A percentile compares a stretch with the other conserved stretches of the same genome.
These are phyloP conservation scores for Nasua narica DNA, from an alignment of 2,797 vertebrate species.

Conservation along the genomic window DNA sequence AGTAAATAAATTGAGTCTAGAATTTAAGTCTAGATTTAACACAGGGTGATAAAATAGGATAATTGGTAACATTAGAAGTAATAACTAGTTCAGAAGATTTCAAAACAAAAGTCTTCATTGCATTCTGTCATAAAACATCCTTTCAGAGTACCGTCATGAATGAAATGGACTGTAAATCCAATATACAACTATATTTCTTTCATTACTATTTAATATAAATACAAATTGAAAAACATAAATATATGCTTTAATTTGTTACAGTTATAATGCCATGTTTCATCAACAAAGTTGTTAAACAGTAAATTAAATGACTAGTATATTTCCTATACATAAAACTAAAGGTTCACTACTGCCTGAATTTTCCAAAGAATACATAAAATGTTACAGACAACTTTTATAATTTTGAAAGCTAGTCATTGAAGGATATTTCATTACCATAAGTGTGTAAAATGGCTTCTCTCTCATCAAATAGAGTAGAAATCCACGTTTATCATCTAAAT, in stretches of 20 bases:
- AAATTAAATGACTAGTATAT: background rate
- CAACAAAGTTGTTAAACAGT: background rate
- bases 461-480: background rate
- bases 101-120: background rate
- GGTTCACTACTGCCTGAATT: background rate
- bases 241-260: background rate
- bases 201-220: background rate
- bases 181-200: background rate
- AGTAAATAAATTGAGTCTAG: background rate
- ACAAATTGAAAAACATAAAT: background rate
- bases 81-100: background rate
- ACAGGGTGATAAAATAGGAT: background rate
- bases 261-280: background rate
- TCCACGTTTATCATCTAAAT: background rate
- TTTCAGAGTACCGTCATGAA: conserved; percentile 40
- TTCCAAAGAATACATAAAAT: background rate
- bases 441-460: background rate
- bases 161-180: background rate
- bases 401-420: background rate
- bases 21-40: background rate
- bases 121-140: background rate
- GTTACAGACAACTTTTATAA: background rate
- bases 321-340: background rate
- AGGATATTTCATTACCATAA: background rate
- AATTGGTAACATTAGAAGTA: background rate